Percentiles rank a stretch among this genome's conserved stretches.
phyloP scores from a whole-genome alignment of 2,113 vertebrate species.

The Marmota flaviventris region DNA sequence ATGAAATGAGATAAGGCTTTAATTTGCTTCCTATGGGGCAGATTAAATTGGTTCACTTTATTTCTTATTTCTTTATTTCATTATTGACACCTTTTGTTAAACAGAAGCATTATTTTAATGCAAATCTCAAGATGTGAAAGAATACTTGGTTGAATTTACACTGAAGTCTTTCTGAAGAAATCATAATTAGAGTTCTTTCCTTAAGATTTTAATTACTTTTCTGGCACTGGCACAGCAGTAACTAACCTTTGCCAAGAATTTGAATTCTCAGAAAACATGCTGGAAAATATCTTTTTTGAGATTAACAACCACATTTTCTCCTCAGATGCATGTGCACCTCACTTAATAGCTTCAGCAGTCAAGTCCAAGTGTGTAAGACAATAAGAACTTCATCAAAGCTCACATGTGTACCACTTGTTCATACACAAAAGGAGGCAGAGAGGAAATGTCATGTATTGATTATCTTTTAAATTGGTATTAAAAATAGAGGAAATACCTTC shows the following conservation, averaged over 20 bases:
- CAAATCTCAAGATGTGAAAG: not conserved
- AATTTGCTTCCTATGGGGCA: conserved; percentile 48
- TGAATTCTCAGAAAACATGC: not conserved
- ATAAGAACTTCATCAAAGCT: not conserved
- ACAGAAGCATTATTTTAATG: conserved; percentile 52
- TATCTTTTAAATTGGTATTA: not conserved
- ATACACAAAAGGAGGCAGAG: not conserved
- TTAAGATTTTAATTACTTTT: conserved; percentile 42
- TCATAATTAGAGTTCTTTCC: conserved; percentile 25
- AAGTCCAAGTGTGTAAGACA: not conserved
- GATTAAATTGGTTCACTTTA: conserved; percentile 54
- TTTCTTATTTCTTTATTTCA: conserved; percentile 55
- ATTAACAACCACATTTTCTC: not conserved
- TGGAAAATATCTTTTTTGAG: conserved; percentile 24
- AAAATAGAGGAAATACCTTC: conserved; percentile 1
- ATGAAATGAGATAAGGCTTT: conserved; percentile 54
- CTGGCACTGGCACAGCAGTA: conserved; percentile 20
- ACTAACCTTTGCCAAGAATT: conserved; percentile 54
- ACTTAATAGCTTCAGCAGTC: not conserved
- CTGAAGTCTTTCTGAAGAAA: conserved; percentile 7
- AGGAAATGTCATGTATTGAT: not conserved
- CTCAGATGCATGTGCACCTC: not conserved
- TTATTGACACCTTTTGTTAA: conserved; percentile 33
- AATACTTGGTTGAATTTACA: not conserved
- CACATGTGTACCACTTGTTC: not conserved